A percentile compares a stretch with the other conserved stretches of the same genome.
phyloP scores from a whole-genome alignment of 92 coral and sea anemone genomes.

The Meandrina meandrites region DNA sequence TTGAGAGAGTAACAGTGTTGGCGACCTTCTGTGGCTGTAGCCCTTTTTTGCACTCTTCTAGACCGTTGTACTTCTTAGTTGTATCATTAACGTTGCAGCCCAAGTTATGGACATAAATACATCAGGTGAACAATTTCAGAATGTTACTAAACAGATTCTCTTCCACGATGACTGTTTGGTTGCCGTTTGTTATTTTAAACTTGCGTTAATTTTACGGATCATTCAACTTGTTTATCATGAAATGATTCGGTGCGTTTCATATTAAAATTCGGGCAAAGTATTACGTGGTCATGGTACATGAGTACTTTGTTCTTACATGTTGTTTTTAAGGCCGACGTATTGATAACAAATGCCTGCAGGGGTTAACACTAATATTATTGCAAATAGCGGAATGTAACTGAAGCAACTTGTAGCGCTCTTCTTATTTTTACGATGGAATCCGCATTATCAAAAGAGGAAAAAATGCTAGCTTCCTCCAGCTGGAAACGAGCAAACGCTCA shows the following conservation, averaged over 20 bases:
- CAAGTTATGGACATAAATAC: no score
- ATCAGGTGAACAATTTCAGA: no score
- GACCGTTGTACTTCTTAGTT: no score
- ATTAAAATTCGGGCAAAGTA: neutral
- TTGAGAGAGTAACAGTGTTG: neutral
- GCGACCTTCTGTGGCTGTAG: no score
- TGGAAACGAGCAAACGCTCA: slow-evolving; percentile 14
- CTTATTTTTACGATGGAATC: neutral
- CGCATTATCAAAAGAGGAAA: slow-evolving; percentile 8
- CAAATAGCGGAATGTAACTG: neutral
- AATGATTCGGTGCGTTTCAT: neutral
- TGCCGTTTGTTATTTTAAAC: neutral
- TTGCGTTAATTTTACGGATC: neutral
- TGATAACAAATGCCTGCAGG: neutral
- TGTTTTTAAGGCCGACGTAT: neutral
- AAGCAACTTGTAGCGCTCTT: neutral
- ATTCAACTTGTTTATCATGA: neutral
- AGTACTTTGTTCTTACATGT: slow-evolving; percentile 1
- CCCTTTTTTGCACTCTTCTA: no score
- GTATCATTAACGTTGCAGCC: no score
- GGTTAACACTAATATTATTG: neutral
- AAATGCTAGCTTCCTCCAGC: slow-evolving; percentile 11
- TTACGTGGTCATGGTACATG: slow-evolving; percentile 9
- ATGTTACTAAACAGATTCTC: neutral
- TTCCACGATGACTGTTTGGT: neutral